These are phyloP conservation scores for Scaptodrosophila latifasciaeformis DNA, from an alignment of 2,888 invertebrate genomes.

Conservation along the genomic window DNA sequence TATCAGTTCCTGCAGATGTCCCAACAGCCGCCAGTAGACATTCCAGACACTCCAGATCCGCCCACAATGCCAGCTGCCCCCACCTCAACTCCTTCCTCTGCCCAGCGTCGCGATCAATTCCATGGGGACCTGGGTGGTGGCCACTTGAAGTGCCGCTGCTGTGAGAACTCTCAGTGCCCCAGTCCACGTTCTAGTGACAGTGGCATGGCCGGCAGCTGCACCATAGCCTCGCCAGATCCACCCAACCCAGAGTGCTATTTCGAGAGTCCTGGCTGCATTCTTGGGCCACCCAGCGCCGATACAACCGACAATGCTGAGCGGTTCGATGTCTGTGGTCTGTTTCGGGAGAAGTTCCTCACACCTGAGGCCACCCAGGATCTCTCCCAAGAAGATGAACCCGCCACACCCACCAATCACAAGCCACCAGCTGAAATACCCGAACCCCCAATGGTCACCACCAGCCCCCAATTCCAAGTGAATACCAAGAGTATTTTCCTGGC, in stretches of 20 bases:
- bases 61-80: no score
- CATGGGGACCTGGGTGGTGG: slow-evolving; percentile 34
- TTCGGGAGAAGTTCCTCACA: slow-evolving; percentile 72
- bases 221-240: slow-evolving; percentile 83
- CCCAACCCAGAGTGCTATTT: slow-evolving; percentile 51
- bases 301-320: slow-evolving; percentile 48
- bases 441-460: slow-evolving; percentile 5
- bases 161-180: slow-evolving; percentile 79
- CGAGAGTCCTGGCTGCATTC: slow-evolving; percentile 55
- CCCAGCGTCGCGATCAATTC: slow-evolving; percentile 6
- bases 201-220: slow-evolving; percentile 89
- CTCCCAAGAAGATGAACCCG: slow-evolving; percentile 9
- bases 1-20: slow-evolving; percentile 75
- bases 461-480: slow-evolving; percentile 66
- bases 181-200: slow-evolving; percentile 86
- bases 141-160: slow-evolving; percentile 77
- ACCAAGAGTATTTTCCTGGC: slow-evolving; percentile 71
- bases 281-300: slow-evolving; percentile 31
- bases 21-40: slow-evolving; percentile 27
- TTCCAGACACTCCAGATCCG: slow-evolving; percentile 15
- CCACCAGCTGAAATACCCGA: slow-evolving; percentile 16
- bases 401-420: slow-evolving; percentile 27
- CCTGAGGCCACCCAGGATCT: slow-evolving; percentile 55
- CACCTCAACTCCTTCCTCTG: no score
- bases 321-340: slow-evolving; percentile 74